These are phyloP conservation scores for Calliphora vomitoria DNA, from an alignment of 2,888 invertebrate species.

Conservation along the genomic window DNA sequence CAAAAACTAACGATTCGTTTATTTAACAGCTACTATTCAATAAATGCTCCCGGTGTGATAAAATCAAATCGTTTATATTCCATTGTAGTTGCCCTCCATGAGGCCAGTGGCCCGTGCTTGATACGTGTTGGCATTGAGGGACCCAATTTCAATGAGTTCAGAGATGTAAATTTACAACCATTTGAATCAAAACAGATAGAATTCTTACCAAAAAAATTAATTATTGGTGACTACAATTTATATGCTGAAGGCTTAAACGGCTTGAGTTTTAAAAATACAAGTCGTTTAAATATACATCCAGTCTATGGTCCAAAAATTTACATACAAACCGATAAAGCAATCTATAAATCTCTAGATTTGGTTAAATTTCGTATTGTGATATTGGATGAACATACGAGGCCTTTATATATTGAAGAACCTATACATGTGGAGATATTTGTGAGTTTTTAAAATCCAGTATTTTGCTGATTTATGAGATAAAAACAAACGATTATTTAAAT, in stretches of 20 bases:
- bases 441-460: constrained; percentile 32
- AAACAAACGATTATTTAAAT: too few species aligned
- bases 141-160: neutral
- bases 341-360: constrained; percentile 94
- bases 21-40: constrained; percentile 48
- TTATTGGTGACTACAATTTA: neutral
- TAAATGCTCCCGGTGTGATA: constrained; percentile 54
- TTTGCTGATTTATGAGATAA: too few species aligned
- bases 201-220: constrained; percentile 29
- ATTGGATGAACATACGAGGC: constrained; percentile 90
- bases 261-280: constrained; percentile 90
- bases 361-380: constrained; percentile 91
- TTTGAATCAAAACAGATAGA: constrained; percentile 21
- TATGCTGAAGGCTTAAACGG: constrained; percentile 88
- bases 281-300: constrained; percentile 85
- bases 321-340: constrained; percentile 95
- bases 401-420: constrained; percentile 84
- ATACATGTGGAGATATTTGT: constrained; percentile 78
- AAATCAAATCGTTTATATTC: constrained; percentile 64
- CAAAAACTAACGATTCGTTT: neutral
- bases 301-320: constrained; percentile 88
- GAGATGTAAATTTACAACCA: constrained; percentile 32
- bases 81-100: constrained; percentile 73
- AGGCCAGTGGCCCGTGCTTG: constrained; percentile 10
- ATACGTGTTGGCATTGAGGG: constrained; percentile 42